Percentiles rank a stretch among this genome's conserved stretches.
phyloP scores from a whole-genome alignment of 2,113 vertebrate genomes.

The Leptocoma aspasia region DNA sequence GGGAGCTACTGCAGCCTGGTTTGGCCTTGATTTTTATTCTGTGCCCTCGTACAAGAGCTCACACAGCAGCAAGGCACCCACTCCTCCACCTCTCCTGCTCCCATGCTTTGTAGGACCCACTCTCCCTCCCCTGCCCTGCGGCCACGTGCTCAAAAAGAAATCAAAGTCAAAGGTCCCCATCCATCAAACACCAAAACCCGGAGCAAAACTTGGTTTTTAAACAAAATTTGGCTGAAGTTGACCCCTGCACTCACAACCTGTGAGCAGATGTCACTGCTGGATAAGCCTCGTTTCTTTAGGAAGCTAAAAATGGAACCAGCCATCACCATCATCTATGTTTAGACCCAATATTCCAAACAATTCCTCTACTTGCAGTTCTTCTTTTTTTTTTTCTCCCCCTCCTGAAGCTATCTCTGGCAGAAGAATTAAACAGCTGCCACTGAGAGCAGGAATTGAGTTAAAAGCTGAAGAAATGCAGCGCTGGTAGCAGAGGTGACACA shows the following conservation, averaged over 20 bases:
- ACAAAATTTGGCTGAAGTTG: not conserved
- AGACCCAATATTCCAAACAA: not conserved
- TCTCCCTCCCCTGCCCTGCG: not conserved
- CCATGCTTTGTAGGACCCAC: fast-evolving
- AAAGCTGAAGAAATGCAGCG: not conserved
- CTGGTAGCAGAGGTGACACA: not conserved
- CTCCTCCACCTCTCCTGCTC: not conserved
- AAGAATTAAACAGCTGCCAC: slow-evolving; percentile 25
- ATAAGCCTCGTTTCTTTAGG: not conserved
- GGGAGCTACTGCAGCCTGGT: fast-evolving
- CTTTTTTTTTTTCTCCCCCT: not conserved
- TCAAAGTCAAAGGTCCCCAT: not conserved
- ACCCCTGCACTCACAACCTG: not conserved
- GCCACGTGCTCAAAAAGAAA: not conserved
- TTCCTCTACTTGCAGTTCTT: not conserved
- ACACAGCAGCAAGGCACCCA: not conserved
- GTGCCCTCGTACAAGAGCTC: not conserved
- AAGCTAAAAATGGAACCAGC: not conserved
- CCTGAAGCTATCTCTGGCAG: not conserved
- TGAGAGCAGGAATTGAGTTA: not conserved
- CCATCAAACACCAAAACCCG: not conserved
- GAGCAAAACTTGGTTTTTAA: not conserved
- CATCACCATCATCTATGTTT: not conserved
- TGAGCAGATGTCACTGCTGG: not conserved
- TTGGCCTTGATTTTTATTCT: not conserved